phyloP scores from a whole-genome alignment of 2,113 vertebrate species.

The Muntiacus muntjak region DNA sequence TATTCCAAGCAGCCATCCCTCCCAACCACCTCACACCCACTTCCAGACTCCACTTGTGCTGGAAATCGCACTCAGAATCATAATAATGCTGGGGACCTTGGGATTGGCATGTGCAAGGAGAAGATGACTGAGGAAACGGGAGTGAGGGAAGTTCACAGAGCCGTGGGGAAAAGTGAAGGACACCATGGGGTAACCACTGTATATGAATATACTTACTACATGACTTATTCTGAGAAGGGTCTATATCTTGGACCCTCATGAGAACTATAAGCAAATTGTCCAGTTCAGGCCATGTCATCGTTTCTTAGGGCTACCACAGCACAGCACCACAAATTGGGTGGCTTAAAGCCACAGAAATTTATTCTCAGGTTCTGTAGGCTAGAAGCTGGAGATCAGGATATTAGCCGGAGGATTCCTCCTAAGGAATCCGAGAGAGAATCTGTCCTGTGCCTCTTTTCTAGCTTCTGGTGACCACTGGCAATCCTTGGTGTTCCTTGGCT shows the following conservation, averaged over 20 bases:
- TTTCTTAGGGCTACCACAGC: not conserved
- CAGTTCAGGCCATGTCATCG: not conserved
- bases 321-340: not conserved
- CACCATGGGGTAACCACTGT: not conserved
- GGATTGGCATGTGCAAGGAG: not conserved
- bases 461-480: not conserved
- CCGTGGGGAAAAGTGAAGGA: not conserved
- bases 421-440: not conserved
- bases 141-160: not conserved
- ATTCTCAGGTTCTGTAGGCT: not conserved
- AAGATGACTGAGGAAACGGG: not conserved
- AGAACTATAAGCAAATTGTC: not conserved
- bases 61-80: not conserved
- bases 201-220: not conserved
- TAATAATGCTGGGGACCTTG: not conserved
- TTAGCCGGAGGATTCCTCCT: not conserved
- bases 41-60: not conserved
- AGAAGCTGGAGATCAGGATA: not conserved
- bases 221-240: not conserved
- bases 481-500: not conserved
- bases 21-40: not conserved
- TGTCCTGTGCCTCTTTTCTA: not conserved
- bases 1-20: not conserved
- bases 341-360: not conserved
- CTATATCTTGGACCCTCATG: not conserved